phyloP scores from a whole-genome alignment of 2,113 vertebrate genomes.

The Rhizomys pruinosus region DNA sequence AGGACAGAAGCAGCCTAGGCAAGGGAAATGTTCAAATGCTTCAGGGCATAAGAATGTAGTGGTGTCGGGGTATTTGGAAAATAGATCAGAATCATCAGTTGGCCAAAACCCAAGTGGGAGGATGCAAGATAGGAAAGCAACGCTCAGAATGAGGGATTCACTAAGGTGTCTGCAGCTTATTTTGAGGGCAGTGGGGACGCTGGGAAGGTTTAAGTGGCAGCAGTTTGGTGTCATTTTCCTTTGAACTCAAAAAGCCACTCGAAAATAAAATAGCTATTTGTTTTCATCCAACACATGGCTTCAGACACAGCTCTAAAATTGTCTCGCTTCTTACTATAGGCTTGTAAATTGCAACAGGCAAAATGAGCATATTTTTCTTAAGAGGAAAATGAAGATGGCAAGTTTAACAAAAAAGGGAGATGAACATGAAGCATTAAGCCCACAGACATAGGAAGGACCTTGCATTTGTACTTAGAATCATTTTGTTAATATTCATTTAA shows the following conservation, averaged over 20 bases:
- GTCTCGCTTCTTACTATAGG: neutral
- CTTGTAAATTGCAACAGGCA: neutral
- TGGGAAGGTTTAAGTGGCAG: neutral
- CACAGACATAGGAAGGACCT: neutral
- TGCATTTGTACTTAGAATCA: neutral
- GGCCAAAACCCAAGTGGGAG: neutral
- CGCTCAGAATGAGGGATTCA: neutral
- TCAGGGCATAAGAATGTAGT: neutral
- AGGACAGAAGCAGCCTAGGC: neutral
- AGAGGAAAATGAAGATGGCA: neutral
- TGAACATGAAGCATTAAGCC: neutral
- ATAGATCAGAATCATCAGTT: too few relatives aligned
- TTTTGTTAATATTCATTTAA: conserved; percentile 51
- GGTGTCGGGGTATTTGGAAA: neutral
- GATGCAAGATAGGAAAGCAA: neutral
- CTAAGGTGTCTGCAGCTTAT: neutral
- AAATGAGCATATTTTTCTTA: conserved; percentile 13
- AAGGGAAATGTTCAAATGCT: neutral
- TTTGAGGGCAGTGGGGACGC: neutral
- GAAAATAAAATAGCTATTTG: neutral
- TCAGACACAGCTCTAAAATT: conserved; percentile 26
- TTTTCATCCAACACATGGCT: neutral
- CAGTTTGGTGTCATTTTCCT: neutral
- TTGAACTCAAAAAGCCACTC: conserved; percentile 37
- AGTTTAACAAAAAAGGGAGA: neutral